A percentile compares a stretch with the other conserved stretches of the same genome.
Evolutionary conservation across 2,113 vertebrate species (phyloP).

Genomic region (Pipra filicauda): DNA sequence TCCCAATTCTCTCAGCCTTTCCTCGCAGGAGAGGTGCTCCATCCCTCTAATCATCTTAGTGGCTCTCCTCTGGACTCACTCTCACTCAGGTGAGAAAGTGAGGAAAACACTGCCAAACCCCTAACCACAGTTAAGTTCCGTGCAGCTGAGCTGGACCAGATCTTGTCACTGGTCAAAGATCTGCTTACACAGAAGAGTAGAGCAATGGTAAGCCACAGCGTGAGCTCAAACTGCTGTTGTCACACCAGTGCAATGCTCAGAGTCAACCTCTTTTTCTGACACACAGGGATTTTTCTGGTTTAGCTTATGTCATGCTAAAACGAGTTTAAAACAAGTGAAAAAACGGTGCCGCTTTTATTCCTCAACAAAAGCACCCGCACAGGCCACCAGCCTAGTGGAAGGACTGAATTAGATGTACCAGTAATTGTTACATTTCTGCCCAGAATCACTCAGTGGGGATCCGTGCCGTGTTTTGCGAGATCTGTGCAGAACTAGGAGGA

Average conservation of each 20-base stretch:
- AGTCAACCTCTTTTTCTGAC: background rate
- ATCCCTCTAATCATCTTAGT: background rate
- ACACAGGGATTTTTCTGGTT: constrained; percentile 21
- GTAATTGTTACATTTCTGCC: background rate
- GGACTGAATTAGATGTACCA: background rate
- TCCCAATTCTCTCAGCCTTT: background rate
- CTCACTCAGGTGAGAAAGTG: background rate
- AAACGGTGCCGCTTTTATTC: background rate
- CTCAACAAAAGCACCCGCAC: background rate
- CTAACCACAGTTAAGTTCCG: background rate
- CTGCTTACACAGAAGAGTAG: background rate
- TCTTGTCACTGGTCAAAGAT: background rate
- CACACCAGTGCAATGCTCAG: background rate
- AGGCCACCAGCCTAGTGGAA: background rate
- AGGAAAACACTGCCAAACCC: background rate
- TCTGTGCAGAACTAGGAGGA: background rate
- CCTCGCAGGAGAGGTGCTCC: background rate
- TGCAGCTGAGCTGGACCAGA: background rate
- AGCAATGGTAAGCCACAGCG: background rate
- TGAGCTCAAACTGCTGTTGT: background rate
- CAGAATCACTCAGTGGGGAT: background rate
- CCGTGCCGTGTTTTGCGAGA: accelerated
- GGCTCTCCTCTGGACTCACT: background rate
- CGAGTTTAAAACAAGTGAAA: background rate
- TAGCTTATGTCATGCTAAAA: background rate